A percentile compares a stretch with the other conserved stretches of the same genome.
These are phyloP conservation scores for Hyles vespertilio DNA, from an alignment of 1,140 invertebrate genomes.

Conservation along the genomic window DNA sequence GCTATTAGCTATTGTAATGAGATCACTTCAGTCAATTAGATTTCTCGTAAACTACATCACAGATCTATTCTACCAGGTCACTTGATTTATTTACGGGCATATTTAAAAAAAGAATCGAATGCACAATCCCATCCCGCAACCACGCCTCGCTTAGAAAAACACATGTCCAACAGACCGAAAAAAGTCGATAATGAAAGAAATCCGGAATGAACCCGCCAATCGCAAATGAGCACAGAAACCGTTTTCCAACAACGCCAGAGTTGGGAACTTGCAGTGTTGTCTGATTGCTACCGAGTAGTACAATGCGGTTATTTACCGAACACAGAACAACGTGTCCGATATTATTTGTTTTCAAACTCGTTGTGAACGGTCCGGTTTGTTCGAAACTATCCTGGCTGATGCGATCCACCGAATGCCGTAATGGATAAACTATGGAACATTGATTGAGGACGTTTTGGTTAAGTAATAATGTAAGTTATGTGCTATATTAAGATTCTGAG, in stretches of 20 bases:
- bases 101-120: too few species aligned
- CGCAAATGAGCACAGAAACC: too few species aligned
- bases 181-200: background rate
- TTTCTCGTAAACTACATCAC: too few species aligned
- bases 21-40: too few species aligned
- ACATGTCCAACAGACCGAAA: too few species aligned
- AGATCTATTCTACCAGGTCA: too few species aligned
- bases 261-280: background rate
- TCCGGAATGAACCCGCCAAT: background rate
- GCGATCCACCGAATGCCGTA: background rate
- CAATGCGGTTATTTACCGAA: background rate
- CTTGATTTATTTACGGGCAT: too few species aligned
- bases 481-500: background rate
- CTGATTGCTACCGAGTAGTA: background rate
- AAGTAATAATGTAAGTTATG: background rate
- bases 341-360: conserved; percentile 4
- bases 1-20: too few species aligned
- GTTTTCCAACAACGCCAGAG: background rate
- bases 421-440: background rate
- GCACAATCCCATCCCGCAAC: too few species aligned
- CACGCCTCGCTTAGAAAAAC: too few species aligned
- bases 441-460: background rate
- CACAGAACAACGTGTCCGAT: conserved; percentile 2
- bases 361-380: background rate
- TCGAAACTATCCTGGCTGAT: conserved; percentile 1